A percentile compares a stretch with the other conserved stretches of the same genome.
phyloP scores from a whole-genome alignment of 2,797 vertebrate genomes.

The Martes flavigula region DNA sequence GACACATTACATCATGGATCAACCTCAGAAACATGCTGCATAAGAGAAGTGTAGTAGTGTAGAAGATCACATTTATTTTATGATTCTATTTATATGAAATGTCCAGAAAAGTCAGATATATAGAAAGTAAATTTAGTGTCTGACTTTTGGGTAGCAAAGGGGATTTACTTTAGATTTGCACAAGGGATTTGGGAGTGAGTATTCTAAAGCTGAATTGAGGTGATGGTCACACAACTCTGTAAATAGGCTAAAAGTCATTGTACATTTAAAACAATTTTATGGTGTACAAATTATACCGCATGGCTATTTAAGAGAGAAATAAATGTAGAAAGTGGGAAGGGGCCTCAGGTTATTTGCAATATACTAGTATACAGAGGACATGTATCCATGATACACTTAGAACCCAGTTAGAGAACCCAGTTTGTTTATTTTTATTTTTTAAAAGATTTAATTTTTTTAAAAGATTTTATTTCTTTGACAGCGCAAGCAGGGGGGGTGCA shows the following conservation, averaged over 20 bases:
- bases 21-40: not conserved
- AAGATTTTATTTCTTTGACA: too few species aligned
- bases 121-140: not conserved
- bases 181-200: not conserved
- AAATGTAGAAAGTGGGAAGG: not conserved
- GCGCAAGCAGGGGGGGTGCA: too few species aligned
- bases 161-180: not conserved
- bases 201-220: not conserved
- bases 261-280: conserved; percentile 2
- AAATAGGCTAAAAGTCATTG: not conserved
- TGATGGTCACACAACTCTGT: not conserved
- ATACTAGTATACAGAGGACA: not conserved
- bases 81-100: not conserved
- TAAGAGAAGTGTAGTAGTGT: not conserved
- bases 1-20: not conserved
- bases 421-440: not conserved
- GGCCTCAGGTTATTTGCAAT: not conserved
- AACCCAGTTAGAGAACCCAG: not conserved
- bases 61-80: not conserved
- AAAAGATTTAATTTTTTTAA: too few species aligned
- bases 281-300: not conserved
- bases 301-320: not conserved
- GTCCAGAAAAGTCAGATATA: not conserved
- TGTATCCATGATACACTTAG: not conserved
- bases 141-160: not conserved